Conservation (phyloP, 1,140 invertebrate species). For the Lucilia sericata region DNA sequence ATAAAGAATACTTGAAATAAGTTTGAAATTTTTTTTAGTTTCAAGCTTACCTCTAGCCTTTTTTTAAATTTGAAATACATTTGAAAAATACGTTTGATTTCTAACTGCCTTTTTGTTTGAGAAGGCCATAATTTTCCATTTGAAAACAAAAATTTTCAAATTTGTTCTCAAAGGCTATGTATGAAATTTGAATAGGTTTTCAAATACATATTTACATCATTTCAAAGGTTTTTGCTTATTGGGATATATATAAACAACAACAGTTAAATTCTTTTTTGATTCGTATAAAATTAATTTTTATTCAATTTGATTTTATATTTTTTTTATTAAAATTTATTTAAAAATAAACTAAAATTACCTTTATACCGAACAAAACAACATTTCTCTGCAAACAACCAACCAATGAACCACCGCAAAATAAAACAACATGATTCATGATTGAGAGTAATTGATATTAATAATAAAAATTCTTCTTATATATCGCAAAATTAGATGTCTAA, state of each 20-base stretch:
- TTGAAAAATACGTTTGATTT: too few relatives aligned
- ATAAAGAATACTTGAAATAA: too few relatives aligned
- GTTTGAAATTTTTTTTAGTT: too few relatives aligned
- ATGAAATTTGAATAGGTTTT: too few relatives aligned
- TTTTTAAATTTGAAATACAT: too few relatives aligned
- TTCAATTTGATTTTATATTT: slow-evolving; percentile 35
- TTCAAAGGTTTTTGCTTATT: too few relatives aligned
- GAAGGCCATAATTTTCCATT: too few relatives aligned
- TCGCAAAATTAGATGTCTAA: slow-evolving; percentile 73
- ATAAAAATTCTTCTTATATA: not conserved
- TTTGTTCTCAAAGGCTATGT: too few relatives aligned
- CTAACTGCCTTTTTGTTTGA: too few relatives aligned
- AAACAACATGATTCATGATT: slow-evolving; percentile 15
- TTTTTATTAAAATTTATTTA: slow-evolving; percentile 39
- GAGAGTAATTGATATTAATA: not conserved
- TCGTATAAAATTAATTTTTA: not conserved
- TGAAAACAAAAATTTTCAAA: too few relatives aligned
- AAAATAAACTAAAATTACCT: not conserved
- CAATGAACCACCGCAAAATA: not conserved
- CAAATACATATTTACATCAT: too few relatives aligned
- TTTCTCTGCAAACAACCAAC: not conserved
- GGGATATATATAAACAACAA: slow-evolving; percentile 14
- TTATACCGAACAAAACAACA: not conserved
- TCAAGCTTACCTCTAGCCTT: too few relatives aligned
- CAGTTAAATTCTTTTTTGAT: not conserved